Base-by-base conservation (phyloP, 2,797 vertebrate genomes). In the Scleropages formosus region DNA sequence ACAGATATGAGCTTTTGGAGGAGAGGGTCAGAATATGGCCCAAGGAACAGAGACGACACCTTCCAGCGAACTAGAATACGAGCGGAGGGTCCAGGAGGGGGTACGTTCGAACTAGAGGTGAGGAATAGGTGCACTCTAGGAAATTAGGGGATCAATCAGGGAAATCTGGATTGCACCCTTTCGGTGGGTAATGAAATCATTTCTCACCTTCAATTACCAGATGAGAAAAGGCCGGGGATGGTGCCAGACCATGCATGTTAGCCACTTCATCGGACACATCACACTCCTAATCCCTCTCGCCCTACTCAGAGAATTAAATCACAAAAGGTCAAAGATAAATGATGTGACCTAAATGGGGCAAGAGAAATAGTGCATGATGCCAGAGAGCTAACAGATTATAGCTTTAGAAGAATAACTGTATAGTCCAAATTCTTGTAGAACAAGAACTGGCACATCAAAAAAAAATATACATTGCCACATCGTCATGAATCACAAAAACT, bases 121-220 rank as follows among this genome's bases (percentile, higher is more conserved):
- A 31, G 44, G n/a, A 8, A 46, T n/a, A 44, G 18, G 53, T 87
- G 89, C 89, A 92, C 90, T 90, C 89, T 86, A 89, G 89, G 88
- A 92, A 93, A 93, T 92, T 88, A 91, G 86, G 79, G 88, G 90
- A 90, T 89, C 89, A 92, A 69, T 81, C 83, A 88, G 84, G 75
- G 77, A 82, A 89, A 87, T 87, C 84, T 88, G 90, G 89, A 90
- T 91, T 87, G 89, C 85, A 88, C 83, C 64, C 75, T 79, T 90
- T 81, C 86, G 87, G 83, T 80, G 86, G 88, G 90, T 92, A 91
- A 93, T 92, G 89, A 88, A 90, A 91, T 93, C 87, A 89, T 91
- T 91, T 90, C 88, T 90, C 88, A 91, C 89, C 88, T 90, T 90
- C 91, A 92, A 93, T 93, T 90, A 93, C 88, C 81, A 91, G 88